phyloP scores from a whole-genome alignment of 2,113 vertebrate genomes.

The Hypocryptadius cinnamomeus region DNA sequence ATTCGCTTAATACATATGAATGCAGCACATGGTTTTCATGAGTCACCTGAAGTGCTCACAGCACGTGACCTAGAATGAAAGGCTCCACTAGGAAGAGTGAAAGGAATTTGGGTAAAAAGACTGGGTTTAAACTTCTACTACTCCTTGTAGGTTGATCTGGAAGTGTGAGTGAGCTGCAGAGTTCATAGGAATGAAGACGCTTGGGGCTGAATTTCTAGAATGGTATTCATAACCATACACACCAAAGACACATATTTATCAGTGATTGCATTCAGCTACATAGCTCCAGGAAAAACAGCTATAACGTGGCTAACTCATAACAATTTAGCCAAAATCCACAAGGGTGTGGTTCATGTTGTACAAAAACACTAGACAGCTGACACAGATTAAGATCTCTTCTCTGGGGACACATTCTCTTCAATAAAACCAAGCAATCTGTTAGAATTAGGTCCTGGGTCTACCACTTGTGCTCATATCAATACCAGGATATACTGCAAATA shows the following conservation, averaged over 20 bases:
- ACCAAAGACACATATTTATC: neutral
- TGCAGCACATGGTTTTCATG: neutral
- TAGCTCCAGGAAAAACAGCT: conserved; percentile 33
- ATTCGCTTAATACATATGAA: neutral
- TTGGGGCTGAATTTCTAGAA: neutral
- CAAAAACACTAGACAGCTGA: neutral
- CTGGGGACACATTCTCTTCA: neutral
- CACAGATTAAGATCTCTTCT: neutral
- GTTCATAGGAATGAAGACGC: neutral
- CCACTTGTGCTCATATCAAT: neutral
- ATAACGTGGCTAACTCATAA: neutral
- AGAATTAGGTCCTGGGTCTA: neutral
- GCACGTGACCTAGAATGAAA: neutral
- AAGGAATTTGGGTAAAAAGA: neutral
- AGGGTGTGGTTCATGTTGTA: conserved; percentile 13
- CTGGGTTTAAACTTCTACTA: neutral
- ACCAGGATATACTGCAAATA: neutral
- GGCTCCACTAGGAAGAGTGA: neutral
- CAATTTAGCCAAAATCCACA: conserved; percentile 39
- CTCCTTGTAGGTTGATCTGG: neutral
- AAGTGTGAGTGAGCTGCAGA: neutral
- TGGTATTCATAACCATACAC: neutral
- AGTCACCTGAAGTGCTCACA: neutral
- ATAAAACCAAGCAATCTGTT: neutral
- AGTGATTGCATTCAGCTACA: neutral